Base-by-base conservation (phyloP, 1,140 invertebrate genomes). In the Coptotermes formosanus region DNA sequence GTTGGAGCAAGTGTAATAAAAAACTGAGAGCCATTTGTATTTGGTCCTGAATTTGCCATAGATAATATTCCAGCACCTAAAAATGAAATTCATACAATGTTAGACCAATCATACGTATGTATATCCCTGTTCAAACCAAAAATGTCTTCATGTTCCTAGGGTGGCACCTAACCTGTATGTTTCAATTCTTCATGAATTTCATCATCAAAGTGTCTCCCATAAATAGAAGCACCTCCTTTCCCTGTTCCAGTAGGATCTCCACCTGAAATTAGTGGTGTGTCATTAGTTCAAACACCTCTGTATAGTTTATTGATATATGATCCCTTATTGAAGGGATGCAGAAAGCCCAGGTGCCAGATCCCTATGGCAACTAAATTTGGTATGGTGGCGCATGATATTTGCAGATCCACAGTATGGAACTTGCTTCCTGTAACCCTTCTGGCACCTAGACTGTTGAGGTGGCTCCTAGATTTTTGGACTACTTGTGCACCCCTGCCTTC, bases 21-120 rank as follows among this genome's bases (percentile, higher is more conserved):
- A 93, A 99, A 99, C 90, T 99, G 99, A 82, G 97, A 99, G 43
- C 98, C 98, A 92, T 99, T 99, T 30, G 97, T 97, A 89, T 99
- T 95, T 6, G 98, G 97, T 1, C 99, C 98, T 85, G 97, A 96
- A 93, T 99, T 99, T 43, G 96, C 96, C 96, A 97, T 97, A 32
- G 95, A 96, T 59, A 96, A 88, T 86, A 97, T 94, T 64, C 96
- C 96, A 88, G 96, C 96, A 86, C 96, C 95, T 95, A 87, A 82
- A 91, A 85, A 87, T 88, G 86, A 88, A 59, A 87, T 88, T 85
- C 4, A 84, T 55, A 21, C 14, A 55, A 55, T 55, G 52, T 55
- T 55, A 55, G 19, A 0, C 7, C 48, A 30, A 9, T 21, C 32
- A 11, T 30, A 19, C 21, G 52, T 16, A 55, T 4, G 11, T 21